Conservation (phyloP, 2,888 invertebrate genomes). For the Capitulum mitella region DNA sequence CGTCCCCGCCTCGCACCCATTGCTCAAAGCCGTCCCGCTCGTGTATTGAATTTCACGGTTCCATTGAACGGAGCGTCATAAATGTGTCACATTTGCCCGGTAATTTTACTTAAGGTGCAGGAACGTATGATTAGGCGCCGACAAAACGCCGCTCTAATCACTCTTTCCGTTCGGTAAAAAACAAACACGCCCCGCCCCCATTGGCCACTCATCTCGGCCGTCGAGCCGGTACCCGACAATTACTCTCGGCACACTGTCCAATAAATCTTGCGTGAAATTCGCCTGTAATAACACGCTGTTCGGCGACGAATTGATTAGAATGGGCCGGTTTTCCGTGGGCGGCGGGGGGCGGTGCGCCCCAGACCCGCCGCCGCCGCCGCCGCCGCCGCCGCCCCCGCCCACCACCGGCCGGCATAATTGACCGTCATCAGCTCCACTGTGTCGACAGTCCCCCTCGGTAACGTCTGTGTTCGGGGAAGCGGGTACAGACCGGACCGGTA, state of each 20-base stretch:
- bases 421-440: background rate
- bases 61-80: background rate
- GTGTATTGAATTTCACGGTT: background rate
- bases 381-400: background rate
- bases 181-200: background rate
- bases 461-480: background rate
- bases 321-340: background rate
- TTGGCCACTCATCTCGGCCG: background rate
- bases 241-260: slow-evolving; percentile 2
- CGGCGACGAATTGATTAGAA: slow-evolving; percentile 6
- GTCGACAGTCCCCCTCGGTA: background rate
- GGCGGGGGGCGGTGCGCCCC: background rate
- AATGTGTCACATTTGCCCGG: slow-evolving; percentile 20
- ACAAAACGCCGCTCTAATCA: background rate
- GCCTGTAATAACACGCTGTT: slow-evolving; percentile 10
- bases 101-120: slow-evolving; percentile 13
- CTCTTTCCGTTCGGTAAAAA: slow-evolving; percentile 11
- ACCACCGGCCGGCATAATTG: background rate
- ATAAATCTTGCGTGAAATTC: slow-evolving; percentile 17
- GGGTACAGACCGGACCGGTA: too few relatives aligned
- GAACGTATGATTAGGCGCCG: slow-evolving; percentile 3
- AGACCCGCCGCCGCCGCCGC: background rate
- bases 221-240: background rate
- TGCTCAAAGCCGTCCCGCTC: too few relatives aligned
- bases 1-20: too few relatives aligned